These are phyloP conservation scores for Pao palembangensis DNA, from an alignment of 2,113 vertebrate species.

Conservation along the genomic window DNA sequence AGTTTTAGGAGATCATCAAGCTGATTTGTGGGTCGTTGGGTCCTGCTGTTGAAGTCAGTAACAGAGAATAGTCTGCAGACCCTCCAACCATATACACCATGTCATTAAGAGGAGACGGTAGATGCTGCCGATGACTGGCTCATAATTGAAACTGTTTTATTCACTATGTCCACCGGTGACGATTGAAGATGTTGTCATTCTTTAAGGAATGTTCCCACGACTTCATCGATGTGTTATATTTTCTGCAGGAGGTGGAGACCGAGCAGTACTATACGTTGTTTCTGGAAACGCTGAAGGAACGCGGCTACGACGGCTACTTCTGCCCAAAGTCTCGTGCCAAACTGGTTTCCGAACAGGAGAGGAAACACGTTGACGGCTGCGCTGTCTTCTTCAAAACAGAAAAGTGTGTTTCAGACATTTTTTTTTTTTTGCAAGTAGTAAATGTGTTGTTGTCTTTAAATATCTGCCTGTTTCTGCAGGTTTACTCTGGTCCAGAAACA, in stretches of 20 bases:
- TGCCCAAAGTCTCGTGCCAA: slow-evolving; percentile 99
- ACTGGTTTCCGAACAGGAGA: slow-evolving; percentile 96
- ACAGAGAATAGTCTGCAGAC: background rate
- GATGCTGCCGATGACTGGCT: too few relatives aligned
- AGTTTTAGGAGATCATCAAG: background rate
- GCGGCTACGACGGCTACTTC: slow-evolving; percentile 96
- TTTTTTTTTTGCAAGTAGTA: background rate
- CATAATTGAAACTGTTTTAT: background rate
- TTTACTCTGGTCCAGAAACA: slow-evolving; percentile 95
- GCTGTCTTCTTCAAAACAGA: slow-evolving; percentile 98
- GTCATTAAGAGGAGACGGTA: too few relatives aligned
- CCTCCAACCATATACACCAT: too few relatives aligned
- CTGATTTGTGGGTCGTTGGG: background rate
- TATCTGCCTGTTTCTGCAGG: slow-evolving; percentile 63
- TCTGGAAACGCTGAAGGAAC: slow-evolving; percentile 90
- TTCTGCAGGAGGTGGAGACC: slow-evolving; percentile 93
- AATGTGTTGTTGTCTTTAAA: background rate
- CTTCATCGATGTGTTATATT: background rate
- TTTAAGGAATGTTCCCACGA: background rate
- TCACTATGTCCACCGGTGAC: background rate
- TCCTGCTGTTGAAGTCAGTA: background rate
- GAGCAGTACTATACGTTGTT: slow-evolving; percentile 99
- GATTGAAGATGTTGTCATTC: background rate
- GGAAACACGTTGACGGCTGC: slow-evolving; percentile 97
- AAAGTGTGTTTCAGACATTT: slow-evolving; percentile 77